Base-by-base conservation (phyloP, 1,140 invertebrate species). In the Campoletis sonorensis region DNA sequence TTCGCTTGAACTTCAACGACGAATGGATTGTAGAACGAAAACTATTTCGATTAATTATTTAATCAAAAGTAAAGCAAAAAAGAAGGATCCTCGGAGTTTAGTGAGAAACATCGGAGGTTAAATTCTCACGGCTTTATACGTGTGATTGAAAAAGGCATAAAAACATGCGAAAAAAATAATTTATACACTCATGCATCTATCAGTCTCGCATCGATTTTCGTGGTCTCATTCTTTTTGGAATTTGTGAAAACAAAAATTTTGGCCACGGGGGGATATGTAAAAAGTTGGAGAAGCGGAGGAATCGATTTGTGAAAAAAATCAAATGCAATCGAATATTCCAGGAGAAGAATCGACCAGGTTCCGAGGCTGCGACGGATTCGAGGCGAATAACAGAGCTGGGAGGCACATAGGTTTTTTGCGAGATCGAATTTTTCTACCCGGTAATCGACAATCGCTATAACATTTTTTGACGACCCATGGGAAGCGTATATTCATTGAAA, bases 371-470 rank as follows among this genome's bases (percentile, higher is more conserved):
- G 26, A 33, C 21, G 23, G 30, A 70, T 37, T 70, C 67, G 67
- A 70, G 27, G 67, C 67, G 33, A 70, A 70, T 27, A 30, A 70
- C 67, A 70, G 67, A 70, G 18, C 72, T 27, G 72, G 45, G 40
- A 54, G 37, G 51, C 23, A 54, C 73, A 77, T 51, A n/a, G 73
- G 26, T 61, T 77, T 77, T 77, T 16, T 40, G 30, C 16, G 23
- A 33, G 54, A 77, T 77, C 73, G 51, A 77, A 77, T 77, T 77
- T 77, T n/a, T 40, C 54, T 18, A 5, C 18, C 26, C 30, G 54
- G 73, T 61, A 64, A n/a, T 54, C 73, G 73, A 16, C 73, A 77
- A 77, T 77, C 73, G 54, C 73, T 27, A 77, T 77, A 77, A 77
- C 23, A 77, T 61, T 77, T 61, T 54, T 61, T 61, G 73, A 77